A percentile compares a stretch with the other conserved stretches of the same genome.
phyloP scores from a whole-genome alignment of 2,797 vertebrate species.

The Limosa lapponica region DNA sequence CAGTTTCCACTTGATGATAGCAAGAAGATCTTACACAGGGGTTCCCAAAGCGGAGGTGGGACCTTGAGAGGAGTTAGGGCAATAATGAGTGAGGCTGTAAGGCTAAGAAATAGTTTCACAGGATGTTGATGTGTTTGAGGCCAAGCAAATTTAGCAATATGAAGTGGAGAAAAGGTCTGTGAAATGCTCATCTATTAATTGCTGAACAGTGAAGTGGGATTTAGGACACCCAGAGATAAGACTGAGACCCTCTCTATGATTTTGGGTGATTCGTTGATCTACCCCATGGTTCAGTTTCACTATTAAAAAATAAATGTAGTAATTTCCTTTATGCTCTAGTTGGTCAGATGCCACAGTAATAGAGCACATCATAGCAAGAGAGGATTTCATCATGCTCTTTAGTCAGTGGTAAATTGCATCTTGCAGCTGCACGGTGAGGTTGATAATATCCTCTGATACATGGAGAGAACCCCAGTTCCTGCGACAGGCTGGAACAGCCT shows the following conservation, averaged over 20 bases:
- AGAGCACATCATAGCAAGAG: neutral
- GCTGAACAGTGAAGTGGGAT: neutral
- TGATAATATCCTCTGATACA: neutral
- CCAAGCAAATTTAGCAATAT: neutral
- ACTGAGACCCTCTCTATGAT: neutral
- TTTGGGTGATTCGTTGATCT: neutral
- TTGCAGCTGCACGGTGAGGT: neutral
- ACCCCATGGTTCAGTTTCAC: neutral
- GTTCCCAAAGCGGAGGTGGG: neutral
- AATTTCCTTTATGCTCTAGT: neutral
- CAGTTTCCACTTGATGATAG: neutral
- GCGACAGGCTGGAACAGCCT: neutral
- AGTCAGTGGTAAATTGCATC: neutral
- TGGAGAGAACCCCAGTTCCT: neutral
- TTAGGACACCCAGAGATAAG: neutral
- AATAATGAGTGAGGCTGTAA: neutral
- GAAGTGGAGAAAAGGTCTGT: neutral
- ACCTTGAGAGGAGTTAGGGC: neutral
- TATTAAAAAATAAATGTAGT: neutral
- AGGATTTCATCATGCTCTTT: neutral
- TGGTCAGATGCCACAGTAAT: neutral
- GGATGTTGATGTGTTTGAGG: neutral
- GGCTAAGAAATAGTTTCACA: neutral
- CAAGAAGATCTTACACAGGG: neutral
- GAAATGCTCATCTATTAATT: neutral